A percentile compares a stretch with the other conserved stretches of the same genome.
phyloP scores from a whole-genome alignment of 2,888 invertebrate genomes.

The Masnerella sp. region DNA sequence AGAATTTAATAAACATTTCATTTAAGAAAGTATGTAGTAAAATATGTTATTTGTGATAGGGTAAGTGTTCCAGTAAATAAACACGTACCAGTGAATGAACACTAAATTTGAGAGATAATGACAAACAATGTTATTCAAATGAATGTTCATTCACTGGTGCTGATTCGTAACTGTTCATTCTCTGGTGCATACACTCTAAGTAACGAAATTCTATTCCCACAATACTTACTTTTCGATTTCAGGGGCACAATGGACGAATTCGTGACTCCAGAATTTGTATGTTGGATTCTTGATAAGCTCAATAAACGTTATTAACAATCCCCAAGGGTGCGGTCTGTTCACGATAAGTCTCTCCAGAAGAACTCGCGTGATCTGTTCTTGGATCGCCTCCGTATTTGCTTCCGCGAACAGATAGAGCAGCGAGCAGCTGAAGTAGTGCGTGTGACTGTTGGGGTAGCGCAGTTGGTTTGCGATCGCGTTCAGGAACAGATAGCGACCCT shows the following conservation, averaged over 20 bases:
- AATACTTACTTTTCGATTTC: slow-evolving; percentile 98
- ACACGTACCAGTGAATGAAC: too few relatives aligned
- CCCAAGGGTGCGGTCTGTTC: slow-evolving; percentile 99
- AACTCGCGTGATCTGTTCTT: slow-evolving; percentile 98
- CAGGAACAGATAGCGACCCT: slow-evolving; percentile 97
- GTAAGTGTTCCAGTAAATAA: too few relatives aligned
- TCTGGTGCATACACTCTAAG: too few relatives aligned
- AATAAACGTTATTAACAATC: slow-evolving; percentile 98
- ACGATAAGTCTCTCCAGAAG: slow-evolving; percentile 97
- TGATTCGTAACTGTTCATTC: too few relatives aligned
- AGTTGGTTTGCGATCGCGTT: slow-evolving; percentile 99
- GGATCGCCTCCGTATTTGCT: slow-evolving; percentile 97
- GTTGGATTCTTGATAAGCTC: slow-evolving; percentile 99
- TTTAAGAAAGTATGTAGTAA: too few relatives aligned
- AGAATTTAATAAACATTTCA: too few relatives aligned
- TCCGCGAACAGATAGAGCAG: slow-evolving; percentile 98
- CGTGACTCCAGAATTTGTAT: slow-evolving; percentile 99
- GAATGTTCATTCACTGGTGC: too few relatives aligned
- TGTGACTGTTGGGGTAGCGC: slow-evolving; percentile 99
- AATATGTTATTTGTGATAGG: too few relatives aligned
- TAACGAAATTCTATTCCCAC: too few relatives aligned
- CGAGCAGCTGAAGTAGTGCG: slow-evolving; percentile 99
- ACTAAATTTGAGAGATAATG: too few relatives aligned
- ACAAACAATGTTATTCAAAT: too few relatives aligned
- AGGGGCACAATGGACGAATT: slow-evolving; percentile 99